Percentiles rank a stretch among this genome's conserved stretches.
phyloP scores from a whole-genome alignment of 2,888 invertebrate species.

The Pristionchus fissidentatus region DNA sequence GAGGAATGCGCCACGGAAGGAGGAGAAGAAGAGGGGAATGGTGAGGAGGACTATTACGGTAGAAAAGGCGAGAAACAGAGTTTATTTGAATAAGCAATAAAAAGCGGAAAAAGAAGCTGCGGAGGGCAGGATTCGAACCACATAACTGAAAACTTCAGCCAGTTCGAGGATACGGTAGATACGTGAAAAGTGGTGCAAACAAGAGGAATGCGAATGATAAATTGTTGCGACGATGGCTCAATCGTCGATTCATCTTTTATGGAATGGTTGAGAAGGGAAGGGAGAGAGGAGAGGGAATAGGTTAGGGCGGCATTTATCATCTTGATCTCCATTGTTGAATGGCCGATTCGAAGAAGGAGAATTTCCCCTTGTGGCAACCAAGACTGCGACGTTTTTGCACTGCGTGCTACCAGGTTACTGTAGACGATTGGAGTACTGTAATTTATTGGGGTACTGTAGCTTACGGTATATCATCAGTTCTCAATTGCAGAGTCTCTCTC shows the following conservation, averaged over 20 bases:
- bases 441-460: neutral
- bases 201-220: neutral
- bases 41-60: neutral
- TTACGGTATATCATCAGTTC: neutral
- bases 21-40: slow-evolving; percentile 23
- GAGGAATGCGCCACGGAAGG: slow-evolving; percentile 53
- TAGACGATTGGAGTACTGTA: neutral
- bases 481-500: slow-evolving; percentile 19
- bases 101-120: no score
- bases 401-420: neutral
- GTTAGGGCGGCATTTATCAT: neutral
- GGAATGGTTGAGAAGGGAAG: neutral
- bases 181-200: neutral
- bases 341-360: neutral
- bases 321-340: neutral
- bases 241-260: neutral
- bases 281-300: slow-evolving; percentile 2
- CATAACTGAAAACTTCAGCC: no score
- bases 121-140: no score
- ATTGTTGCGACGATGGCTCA: neutral
- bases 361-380: neutral
- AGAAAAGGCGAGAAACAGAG: no score
- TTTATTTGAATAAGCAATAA: no score
- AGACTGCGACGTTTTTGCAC: slow-evolving; percentile 9
- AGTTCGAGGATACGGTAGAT: neutral